A percentile compares a stretch with the other conserved stretches of the same genome.
Conservation (phyloP, 2,113 vertebrate genomes). For the Paedocypris sp. region DNA sequence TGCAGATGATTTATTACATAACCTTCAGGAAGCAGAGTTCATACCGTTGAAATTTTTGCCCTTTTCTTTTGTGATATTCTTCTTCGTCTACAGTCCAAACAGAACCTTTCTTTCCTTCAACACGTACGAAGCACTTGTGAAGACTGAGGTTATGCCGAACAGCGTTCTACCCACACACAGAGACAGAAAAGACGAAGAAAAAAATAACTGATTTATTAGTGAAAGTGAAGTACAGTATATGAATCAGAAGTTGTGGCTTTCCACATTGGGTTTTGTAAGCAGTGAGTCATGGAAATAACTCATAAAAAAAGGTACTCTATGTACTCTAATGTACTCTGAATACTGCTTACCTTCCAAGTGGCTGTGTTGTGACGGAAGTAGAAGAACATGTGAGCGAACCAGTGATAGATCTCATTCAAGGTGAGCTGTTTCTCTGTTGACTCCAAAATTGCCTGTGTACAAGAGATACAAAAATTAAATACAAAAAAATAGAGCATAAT, state of each 20-base stretch:
- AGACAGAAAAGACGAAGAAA: no score
- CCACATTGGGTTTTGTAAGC: background rate
- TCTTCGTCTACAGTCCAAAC: constrained; percentile 68
- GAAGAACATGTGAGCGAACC: constrained; percentile 67
- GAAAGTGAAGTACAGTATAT: constrained; percentile 7
- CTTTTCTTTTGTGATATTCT: constrained; percentile 60
- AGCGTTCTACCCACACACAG: constrained; percentile 52
- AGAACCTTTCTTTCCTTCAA: constrained; percentile 61
- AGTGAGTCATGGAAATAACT: constrained; percentile 13
- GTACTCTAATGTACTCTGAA: background rate
- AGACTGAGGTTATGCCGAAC: constrained; percentile 67
- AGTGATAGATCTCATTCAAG: constrained; percentile 69
- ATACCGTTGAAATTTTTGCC: constrained; percentile 49
- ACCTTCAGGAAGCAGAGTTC: background rate
- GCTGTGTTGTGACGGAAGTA: constrained; percentile 64
- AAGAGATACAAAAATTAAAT: background rate
- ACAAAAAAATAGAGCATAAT: background rate
- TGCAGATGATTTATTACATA: no score
- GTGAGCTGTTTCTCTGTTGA: constrained; percentile 64
- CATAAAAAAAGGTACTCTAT: background rate
- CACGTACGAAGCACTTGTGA: constrained; percentile 68
- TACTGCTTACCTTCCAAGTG: constrained; percentile 64
- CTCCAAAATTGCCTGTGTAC: constrained; percentile 63
- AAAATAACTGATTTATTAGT: background rate
- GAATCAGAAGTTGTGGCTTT: constrained; percentile 15